A percentile compares a stretch with the other conserved stretches of the same genome.
Conservation (phyloP, 2,888 invertebrate species). For the Platycnemis pennipes region DNA sequence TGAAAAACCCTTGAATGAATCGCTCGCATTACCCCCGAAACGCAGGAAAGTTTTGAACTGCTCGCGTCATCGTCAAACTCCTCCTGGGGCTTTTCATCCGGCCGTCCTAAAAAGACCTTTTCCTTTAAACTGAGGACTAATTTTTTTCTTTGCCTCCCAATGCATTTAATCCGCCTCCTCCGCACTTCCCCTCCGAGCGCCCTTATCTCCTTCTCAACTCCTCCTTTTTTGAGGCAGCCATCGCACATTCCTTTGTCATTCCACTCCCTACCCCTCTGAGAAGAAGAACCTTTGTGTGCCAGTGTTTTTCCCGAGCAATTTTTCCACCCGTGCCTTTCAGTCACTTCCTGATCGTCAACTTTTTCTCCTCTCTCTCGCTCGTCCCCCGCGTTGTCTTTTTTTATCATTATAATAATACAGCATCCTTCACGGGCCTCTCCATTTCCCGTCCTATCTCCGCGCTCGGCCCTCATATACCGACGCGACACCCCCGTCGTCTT, state of each 20-base stretch:
- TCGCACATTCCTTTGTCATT: background rate
- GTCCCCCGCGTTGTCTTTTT: background rate
- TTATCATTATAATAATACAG: background rate
- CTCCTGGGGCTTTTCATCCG: background rate
- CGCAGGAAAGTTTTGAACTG: slow-evolving; percentile 22
- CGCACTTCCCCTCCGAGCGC: background rate
- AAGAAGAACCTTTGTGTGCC: background rate
- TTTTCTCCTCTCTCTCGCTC: background rate
- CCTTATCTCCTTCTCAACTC: background rate
- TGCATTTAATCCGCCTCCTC: background rate
- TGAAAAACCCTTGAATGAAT: slow-evolving; percentile 16
- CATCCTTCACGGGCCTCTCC: background rate
- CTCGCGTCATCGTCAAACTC: background rate
- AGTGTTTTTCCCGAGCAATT: background rate
- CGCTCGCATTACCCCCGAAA: background rate
- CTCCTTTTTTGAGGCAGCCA: background rate
- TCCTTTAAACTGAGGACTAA: background rate
- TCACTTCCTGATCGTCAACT: slow-evolving; percentile 15
- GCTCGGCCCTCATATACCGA: background rate
- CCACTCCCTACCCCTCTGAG: background rate
- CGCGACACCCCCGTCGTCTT: background rate
- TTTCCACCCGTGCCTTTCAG: background rate
- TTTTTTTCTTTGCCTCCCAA: background rate
- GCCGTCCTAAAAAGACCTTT: background rate
- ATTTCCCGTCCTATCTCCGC: no score